Conservation (phyloP, 1,140 invertebrate genomes). For the Tribolium castaneum region DNA sequence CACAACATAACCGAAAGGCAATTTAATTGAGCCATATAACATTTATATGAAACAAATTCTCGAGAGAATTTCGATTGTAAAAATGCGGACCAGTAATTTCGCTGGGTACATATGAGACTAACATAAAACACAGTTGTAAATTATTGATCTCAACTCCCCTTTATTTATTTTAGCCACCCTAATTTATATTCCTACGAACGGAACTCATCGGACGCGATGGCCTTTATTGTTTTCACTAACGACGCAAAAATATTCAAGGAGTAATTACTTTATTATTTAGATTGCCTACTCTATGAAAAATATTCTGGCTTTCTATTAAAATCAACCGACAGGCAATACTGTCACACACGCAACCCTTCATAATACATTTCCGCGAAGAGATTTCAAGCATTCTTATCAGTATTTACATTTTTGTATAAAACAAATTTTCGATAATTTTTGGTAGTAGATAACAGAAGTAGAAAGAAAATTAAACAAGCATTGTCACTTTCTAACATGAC, state of each 20-base stretch:
- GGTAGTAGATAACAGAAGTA: no score
- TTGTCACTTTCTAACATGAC: no score
- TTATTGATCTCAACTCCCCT: slow-evolving; percentile 61
- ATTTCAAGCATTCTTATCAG: neutral
- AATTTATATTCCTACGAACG: slow-evolving; percentile 58
- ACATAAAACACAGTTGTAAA: slow-evolving; percentile 60
- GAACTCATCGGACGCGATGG: slow-evolving; percentile 47
- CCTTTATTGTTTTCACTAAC: slow-evolving; percentile 19
- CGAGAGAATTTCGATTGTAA: slow-evolving; percentile 60
- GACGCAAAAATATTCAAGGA: slow-evolving; percentile 12
- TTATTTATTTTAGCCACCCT: slow-evolving; percentile 62
- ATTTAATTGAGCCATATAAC: slow-evolving; percentile 58
- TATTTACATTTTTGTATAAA: neutral
- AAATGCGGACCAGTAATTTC: slow-evolving; percentile 60
- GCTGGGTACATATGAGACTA: slow-evolving; percentile 57
- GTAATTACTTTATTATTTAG: slow-evolving; percentile 15
- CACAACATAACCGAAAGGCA: slow-evolving; percentile 50
- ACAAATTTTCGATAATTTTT: no score
- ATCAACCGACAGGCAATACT: neutral
- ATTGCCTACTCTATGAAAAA: neutral
- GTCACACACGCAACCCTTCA: no score
- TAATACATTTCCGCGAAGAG: neutral
- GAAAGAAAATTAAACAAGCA: no score
- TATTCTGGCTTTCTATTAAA: neutral
- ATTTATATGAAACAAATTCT: slow-evolving; percentile 60